phyloP scores from a whole-genome alignment of 1,140 invertebrate genomes.

The Lordiphosa mommai region DNA sequence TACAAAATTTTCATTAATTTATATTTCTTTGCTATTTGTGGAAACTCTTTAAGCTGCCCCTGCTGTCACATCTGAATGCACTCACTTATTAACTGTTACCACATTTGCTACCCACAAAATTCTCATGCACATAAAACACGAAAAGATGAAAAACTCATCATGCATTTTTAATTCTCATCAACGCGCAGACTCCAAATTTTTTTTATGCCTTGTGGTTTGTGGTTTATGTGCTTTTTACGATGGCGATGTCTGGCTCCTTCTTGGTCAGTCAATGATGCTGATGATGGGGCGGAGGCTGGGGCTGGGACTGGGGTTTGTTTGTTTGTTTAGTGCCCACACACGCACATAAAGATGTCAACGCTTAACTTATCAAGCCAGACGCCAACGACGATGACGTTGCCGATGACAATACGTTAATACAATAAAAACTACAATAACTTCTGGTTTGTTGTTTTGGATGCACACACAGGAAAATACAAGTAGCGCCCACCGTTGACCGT shows the following conservation, averaged over 20 bases:
- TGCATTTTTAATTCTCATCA: conserved; percentile 60
- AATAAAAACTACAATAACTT: conserved; percentile 72
- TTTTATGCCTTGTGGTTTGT: conserved; percentile 22
- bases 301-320: conserved; percentile 27
- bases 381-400: conserved; percentile 34
- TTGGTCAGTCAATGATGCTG: conserved; percentile 2
- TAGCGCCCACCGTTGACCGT: conserved; percentile 71
- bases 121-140: conserved; percentile 34
- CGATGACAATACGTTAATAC: conserved; percentile 52
- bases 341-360: conserved; percentile 73
- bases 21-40: too few relatives aligned
- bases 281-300: conserved; percentile 3
- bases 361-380: conserved; percentile 70
- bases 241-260: conserved; percentile 17
- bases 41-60: too few relatives aligned
- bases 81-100: too few relatives aligned
- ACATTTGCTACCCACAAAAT: too few relatives aligned
- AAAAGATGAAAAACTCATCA: conserved; percentile 20
- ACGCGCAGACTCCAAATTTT: conserved; percentile 15
- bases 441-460: conserved; percentile 42
- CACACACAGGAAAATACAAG: conserved; percentile 64
- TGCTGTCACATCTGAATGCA: too few relatives aligned
- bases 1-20: too few relatives aligned
- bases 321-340: conserved; percentile 66
- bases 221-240: conserved; percentile 50